Conservation (phyloP, 2,113 vertebrate species). For the Petroica traversi region DNA sequence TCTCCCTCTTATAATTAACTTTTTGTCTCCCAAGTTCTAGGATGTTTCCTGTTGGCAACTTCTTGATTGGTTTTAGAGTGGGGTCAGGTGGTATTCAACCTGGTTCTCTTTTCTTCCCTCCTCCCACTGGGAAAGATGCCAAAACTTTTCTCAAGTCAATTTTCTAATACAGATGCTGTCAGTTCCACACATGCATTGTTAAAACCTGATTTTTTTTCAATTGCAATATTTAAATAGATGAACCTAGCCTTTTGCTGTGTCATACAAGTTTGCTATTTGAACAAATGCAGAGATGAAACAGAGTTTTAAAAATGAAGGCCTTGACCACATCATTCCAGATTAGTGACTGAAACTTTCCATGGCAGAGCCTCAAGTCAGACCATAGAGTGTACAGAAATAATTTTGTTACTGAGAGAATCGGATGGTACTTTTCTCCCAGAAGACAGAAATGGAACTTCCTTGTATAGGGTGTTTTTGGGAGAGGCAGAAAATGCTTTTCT, state of each 20-base stretch:
- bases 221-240: not conserved
- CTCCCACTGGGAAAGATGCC: not conserved
- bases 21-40: not conserved
- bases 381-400: fast-evolving
- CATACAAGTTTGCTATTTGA: not conserved
- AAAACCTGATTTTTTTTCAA: not conserved
- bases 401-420: not conserved
- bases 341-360: not conserved
- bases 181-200: not conserved
- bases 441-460: not conserved
- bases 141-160: not conserved
- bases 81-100: not conserved
- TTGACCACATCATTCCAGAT: not conserved
- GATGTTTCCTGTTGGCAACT: not conserved
- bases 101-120: not conserved
- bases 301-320: not conserved
- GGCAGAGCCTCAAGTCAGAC: not conserved
- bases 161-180: not conserved
- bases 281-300: not conserved
- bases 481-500: not conserved
- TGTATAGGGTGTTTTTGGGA: not conserved
- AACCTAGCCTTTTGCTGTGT: not conserved
- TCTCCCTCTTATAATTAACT: not conserved
- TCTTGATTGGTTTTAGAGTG: not conserved
- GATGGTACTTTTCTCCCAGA: not conserved